phyloP scores from a whole-genome alignment of 1,140 invertebrate genomes.

The Onthophagus taurus region DNA sequence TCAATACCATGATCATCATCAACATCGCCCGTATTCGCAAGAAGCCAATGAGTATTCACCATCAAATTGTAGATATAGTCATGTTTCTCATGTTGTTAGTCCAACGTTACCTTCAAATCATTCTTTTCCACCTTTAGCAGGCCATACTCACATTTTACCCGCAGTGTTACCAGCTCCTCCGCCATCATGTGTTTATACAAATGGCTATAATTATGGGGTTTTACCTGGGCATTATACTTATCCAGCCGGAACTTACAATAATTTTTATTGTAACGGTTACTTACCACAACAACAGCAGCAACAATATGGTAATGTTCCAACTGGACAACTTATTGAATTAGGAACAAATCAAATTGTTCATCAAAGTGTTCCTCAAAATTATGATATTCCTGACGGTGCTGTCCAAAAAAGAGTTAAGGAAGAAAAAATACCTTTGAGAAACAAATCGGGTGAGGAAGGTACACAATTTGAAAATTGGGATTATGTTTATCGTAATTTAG shows the following conservation, averaged over 20 bases:
- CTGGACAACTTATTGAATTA: constrained; percentile 60
- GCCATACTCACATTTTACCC: constrained; percentile 12
- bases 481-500: constrained; percentile 66
- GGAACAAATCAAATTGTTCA: constrained; percentile 34
- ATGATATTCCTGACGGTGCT: constrained; percentile 11
- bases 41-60: constrained; percentile 13
- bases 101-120: constrained; percentile 15
- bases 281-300: constrained; percentile 27
- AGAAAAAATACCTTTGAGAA: background rate
- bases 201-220: constrained; percentile 20
- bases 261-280: constrained; percentile 34
- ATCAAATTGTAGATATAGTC: constrained; percentile 7
- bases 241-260: constrained; percentile 32
- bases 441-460: constrained; percentile 31
- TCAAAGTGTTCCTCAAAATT: constrained; percentile 14
- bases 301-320: constrained; percentile 31
- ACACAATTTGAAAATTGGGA: constrained; percentile 64
- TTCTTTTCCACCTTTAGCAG: constrained; percentile 22
- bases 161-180: constrained; percentile 10
- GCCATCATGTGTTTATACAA: constrained; percentile 18
- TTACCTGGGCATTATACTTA: constrained; percentile 15
- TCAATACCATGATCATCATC: constrained; percentile 32
- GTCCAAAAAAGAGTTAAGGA: constrained; percentile 11
- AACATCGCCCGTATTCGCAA: constrained; percentile 24
- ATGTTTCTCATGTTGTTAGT: background rate